These are phyloP conservation scores for Chaetodon auriga DNA, from an alignment of 2,113 vertebrate species.

Conservation along the genomic window DNA sequence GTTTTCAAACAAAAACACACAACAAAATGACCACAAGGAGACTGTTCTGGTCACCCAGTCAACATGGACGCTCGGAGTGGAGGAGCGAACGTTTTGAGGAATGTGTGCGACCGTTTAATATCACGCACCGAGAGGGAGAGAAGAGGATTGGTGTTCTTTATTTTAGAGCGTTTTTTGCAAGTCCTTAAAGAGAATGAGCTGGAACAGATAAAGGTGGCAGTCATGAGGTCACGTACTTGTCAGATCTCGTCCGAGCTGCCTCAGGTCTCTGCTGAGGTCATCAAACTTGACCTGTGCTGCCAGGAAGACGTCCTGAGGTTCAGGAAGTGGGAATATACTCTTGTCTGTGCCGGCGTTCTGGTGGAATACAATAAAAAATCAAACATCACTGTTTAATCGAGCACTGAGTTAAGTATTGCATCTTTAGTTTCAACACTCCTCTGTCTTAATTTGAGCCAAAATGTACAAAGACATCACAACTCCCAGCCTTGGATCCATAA, in stretches of 20 bases:
- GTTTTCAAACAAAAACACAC: conserved; percentile 69
- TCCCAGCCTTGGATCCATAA: not conserved
- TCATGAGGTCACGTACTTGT: conserved; percentile 84
- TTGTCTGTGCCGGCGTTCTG: conserved; percentile 94
- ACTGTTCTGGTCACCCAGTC: conserved; percentile 50
- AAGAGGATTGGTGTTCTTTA: conserved; percentile 4
- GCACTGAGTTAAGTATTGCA: not conserved
- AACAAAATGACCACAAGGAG: conserved; percentile 76
- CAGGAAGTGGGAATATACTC: conserved; percentile 92
- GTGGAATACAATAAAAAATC: conserved; percentile 5
- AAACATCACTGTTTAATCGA: not conserved
- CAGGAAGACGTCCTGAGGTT: conserved; percentile 94
- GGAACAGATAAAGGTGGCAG: not conserved
- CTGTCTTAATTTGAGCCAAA: not conserved
- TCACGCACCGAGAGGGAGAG: not conserved
- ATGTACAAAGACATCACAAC: too few species aligned
- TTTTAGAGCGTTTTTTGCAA: not conserved
- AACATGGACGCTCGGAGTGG: conserved; percentile 11
- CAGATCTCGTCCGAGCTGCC: conserved; percentile 90
- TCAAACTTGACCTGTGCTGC: conserved; percentile 97
- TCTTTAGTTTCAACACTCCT: not conserved
- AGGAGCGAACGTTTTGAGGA: conserved; percentile 19
- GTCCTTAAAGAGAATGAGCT: not conserved
- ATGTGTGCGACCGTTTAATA: conserved; percentile 28
- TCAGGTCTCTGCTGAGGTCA: conserved; percentile 92